Base-by-base conservation (phyloP, 2,888 invertebrate species). In the Archaeoteleia sp. region DNA sequence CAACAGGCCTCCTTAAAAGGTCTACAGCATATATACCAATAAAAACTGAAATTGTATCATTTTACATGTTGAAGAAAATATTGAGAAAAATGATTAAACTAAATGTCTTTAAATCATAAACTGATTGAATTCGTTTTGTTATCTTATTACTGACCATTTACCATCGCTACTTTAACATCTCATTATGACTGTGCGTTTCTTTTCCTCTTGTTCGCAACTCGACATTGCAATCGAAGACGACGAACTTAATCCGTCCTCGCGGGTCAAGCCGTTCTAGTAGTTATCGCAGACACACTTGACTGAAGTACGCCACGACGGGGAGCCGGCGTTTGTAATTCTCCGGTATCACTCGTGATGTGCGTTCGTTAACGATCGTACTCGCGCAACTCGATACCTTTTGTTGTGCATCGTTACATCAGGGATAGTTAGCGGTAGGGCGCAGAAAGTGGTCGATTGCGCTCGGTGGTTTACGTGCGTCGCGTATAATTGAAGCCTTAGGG, bases 381-480 rank as follows among this genome's bases (percentile, higher is more conserved):
- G 62, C 58, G 82, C 78, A 82, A 82, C 76, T 72, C 74, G 82
- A 82, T 81, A 80, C 79, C 78, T 79, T 77, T 78, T 73, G 77
- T 78, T 79, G 77, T 80, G 77, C 77, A 77, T 77, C 78, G 77
- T 79, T 79, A 80, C 79, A 76, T 74, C 71, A 70, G 70, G 70
- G 67, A 72, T 74, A 75, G 77, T 72, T 74, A 73, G 73, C 70
- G 58, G 66, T 71, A 70, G 53, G 63, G 70, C 74, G 69, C 68
- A 74, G 76, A 75, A 80, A 75, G 75, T 77, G 77, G 79, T 79
- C 81, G 80, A 81, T 78, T 74, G 75, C 74, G 74, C 72, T 69
- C 71, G 67, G 71, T 72, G 73, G 73, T 73, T 73, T 73, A 74
- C 68, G 61, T 67, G 65, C 70, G 68, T 72, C 70, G 66, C 70